Base-by-base conservation (phyloP, 30 jellyfish, hydroid and myxozoan genomes). In the Catostylus mosaicus region DNA sequence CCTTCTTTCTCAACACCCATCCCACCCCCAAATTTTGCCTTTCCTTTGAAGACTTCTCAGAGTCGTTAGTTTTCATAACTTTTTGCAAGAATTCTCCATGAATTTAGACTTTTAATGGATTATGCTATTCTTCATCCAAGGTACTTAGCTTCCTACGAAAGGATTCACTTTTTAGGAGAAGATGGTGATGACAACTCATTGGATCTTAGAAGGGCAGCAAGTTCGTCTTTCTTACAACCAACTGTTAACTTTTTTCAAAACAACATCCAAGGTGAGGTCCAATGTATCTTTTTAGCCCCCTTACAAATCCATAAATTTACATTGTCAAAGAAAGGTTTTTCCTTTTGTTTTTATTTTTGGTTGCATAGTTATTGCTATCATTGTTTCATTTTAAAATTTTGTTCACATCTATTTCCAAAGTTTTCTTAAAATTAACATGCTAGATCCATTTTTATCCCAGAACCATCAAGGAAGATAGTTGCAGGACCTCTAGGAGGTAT, bases 61-160 rank as follows among this genome's bases (percentile, higher is more conserved):
- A n/a, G n/a, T n/a, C n/a, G n/a, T n/a, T n/a, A n/a, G n/a, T n/a
- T n/a, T n/a, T n/a, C n/a, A n/a, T n/a, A n/a, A n/a, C n/a, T n/a
- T n/a, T n/a, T n/a, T n/a, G n/a, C n/a, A 40, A 40, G 54, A 14
- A 14, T 5, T 40, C 14, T 40, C 54, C 54, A 7, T 40, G 14
- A 7, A 40, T 14, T 40, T 40, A 40, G 14, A 14, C 14, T 40
- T 40, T 40, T 40, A 40, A 40, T 40, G 54, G 54, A 40, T 40
- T 5, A 5, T 40, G 54, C 14, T 40, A 7, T 9, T 12, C 24
- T 8, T 36, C 36, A 9, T 61, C 30, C 12, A 35, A 92, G 98
- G 64, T 92, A 85, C 76, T 69, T 92, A 50, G 97, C 92, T 38
- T 73, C 92, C 11, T 92, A 85, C 59, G 98, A 92, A 50, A 92